Percentiles rank a stretch among this genome's conserved stretches.
phyloP scores from a whole-genome alignment of 2,888 invertebrate species.

The Bellardia pandia region DNA sequence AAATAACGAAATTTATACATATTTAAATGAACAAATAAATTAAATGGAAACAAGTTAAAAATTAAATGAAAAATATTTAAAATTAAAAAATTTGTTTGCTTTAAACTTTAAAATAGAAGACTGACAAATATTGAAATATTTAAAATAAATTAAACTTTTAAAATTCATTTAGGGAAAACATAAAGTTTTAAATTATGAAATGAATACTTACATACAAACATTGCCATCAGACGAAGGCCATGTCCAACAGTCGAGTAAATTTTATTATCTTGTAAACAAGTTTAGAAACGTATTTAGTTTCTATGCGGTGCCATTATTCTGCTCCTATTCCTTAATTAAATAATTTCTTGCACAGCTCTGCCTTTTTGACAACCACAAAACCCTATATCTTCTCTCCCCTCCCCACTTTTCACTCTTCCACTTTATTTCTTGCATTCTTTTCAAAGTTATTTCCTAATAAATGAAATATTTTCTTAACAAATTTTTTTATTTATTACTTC shows the following conservation, averaged over 20 bases:
- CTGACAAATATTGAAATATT: not conserved
- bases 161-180: not conserved
- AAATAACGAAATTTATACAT: conserved; percentile 40
- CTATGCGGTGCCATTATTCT: no score
- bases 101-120: not conserved
- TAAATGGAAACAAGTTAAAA: conserved; percentile 38
- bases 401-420: no score
- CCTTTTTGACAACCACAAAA: no score
- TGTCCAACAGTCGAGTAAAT: no score
- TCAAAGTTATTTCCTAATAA: conserved; percentile 6
- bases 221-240: no score
- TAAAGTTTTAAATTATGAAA: no score
- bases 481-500: not conserved
- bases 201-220: no score
- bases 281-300: no score
- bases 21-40: conserved; percentile 55
- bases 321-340: no score
- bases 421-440: not conserved
- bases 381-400: not conserved
- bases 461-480: conserved; percentile 20
- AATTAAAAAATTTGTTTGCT: not conserved
- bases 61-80: not conserved
- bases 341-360: no score
- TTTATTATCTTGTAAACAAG: no score
- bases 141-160: not conserved